phyloP scores from a whole-genome alignment of 1,140 invertebrate genomes.

The Macrobrachium nipponense region DNA sequence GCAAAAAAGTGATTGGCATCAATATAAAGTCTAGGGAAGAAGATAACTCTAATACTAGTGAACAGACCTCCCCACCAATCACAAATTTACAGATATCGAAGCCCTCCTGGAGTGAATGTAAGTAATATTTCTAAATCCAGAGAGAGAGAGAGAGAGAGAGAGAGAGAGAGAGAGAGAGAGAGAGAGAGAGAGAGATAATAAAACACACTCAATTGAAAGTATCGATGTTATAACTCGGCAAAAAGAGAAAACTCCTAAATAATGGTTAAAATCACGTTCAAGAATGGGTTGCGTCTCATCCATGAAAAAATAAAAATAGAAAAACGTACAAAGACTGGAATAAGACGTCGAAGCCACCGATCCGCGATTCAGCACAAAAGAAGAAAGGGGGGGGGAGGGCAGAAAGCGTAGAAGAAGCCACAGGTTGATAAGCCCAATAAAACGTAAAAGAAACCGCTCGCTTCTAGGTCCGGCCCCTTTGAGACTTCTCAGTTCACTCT shows the following conservation, averaged over 20 bases:
- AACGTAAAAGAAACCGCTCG: not conserved
- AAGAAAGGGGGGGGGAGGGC: not conserved
- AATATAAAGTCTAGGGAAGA: too few species aligned
- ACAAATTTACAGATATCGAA: too few species aligned
- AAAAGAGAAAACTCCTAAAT: too few species aligned
- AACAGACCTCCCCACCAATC: too few species aligned
- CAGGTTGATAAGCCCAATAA: not conserved
- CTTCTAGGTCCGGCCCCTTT: too few species aligned
- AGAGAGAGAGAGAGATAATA: not conserved
- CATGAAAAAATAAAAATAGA: not conserved
- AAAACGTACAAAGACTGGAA: not conserved
- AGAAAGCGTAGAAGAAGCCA: not conserved
- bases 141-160: constrained; percentile 3
- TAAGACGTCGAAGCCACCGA: not conserved
- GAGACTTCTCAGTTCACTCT: too few species aligned
- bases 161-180: not conserved
- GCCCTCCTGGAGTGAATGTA: too few species aligned
- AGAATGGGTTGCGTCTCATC: not conserved
- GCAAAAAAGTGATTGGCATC: too few species aligned
- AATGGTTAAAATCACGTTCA: not conserved
- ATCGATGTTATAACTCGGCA: too few species aligned
- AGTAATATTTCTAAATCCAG: too few species aligned
- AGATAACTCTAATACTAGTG: too few species aligned
- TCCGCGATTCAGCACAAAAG: not conserved
- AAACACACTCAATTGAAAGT: too few species aligned